phyloP scores from a whole-genome alignment of 2,888 invertebrate genomes.

The Drosophila birchii region DNA sequence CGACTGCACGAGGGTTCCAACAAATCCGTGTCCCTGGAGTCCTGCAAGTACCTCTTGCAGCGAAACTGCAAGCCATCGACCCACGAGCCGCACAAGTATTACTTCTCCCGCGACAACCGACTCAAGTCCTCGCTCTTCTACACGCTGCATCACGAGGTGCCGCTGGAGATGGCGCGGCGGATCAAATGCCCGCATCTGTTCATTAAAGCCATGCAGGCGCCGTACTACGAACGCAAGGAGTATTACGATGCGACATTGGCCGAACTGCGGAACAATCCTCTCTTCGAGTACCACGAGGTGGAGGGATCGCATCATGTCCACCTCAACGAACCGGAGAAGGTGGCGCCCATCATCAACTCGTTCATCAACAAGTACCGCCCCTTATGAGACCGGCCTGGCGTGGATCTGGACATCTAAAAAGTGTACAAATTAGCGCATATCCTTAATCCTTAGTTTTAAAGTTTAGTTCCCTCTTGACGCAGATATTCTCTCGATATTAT shows the following conservation, averaged over 20 bases:
- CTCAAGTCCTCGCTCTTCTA: conserved; percentile 85
- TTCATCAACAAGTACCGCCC: conserved; percentile 86
- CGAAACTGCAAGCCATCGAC: conserved; percentile 87
- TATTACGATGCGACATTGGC: conserved; percentile 87
- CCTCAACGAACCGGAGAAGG: conserved; percentile 88
- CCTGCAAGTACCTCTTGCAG: conserved; percentile 86
- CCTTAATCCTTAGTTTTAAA: neutral
- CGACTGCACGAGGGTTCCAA: conserved; percentile 86
- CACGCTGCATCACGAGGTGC: conserved; percentile 84
- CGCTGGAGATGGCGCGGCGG: conserved; percentile 86
- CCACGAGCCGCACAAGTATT: conserved; percentile 87
- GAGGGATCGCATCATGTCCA: conserved; percentile 91
- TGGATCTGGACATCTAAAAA: conserved; percentile 9
- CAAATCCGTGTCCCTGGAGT: conserved; percentile 86
- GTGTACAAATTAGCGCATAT: conserved; percentile 27
- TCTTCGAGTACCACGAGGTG: conserved; percentile 87
- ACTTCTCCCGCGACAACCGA: conserved; percentile 88
- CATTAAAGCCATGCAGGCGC: conserved; percentile 87
- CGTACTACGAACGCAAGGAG: conserved; percentile 86
- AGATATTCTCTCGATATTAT: conserved; percentile 43
- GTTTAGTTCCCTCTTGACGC: conserved; percentile 11
- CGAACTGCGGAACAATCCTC: conserved; percentile 86
- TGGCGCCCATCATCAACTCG: conserved; percentile 86
- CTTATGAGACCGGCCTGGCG: conserved; percentile 54
- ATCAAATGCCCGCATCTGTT: conserved; percentile 88